Evolutionary conservation across 37 sponge, comb jelly and placozoan genomes (phyloP).

Genomic region (Axinella damicornis): DNA sequence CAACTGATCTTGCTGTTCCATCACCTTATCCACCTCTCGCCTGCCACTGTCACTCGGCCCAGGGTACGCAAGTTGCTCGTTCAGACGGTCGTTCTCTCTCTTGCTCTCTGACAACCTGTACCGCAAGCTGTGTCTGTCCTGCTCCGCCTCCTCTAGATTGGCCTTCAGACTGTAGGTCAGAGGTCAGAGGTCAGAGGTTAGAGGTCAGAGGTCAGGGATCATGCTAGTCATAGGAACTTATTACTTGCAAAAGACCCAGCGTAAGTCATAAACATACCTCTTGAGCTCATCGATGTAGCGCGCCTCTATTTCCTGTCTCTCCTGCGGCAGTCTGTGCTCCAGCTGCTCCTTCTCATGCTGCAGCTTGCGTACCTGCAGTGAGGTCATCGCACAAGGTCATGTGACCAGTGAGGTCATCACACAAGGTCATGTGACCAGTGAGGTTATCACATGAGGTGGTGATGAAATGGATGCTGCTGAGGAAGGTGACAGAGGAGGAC

Average conservation of each 20-base stretch:
- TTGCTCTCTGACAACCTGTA: constrained; percentile 58
- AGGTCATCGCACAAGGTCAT: no score
- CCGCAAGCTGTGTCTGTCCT: constrained; percentile 39
- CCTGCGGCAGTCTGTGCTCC: constrained; percentile 20
- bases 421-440: no score
- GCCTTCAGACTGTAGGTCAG: constrained; percentile 29
- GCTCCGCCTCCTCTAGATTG: constrained; percentile 39
- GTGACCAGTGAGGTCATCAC: no score
- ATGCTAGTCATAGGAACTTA: no score
- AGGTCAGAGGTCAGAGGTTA: no score
- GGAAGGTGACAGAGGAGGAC: no score
- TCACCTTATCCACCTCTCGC: constrained; percentile 4
- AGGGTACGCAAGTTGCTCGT: constrained; percentile 38
- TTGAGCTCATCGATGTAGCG: constrained; percentile 16
- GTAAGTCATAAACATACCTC: constrained; percentile 21
- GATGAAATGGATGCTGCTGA: no score
- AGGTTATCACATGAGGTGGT: no score
- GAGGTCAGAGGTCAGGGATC: no score
- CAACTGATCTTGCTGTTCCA: constrained; percentile 35
- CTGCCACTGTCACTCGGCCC: not conserved
- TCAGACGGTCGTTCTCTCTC: constrained; percentile 47
- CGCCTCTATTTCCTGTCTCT: constrained; percentile 11
- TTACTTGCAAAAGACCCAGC: no score
- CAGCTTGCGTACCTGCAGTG: constrained; percentile 14
- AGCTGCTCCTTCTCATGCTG: constrained; percentile 34